These are phyloP conservation scores for Magallana nippona DNA, from an alignment of 2,888 invertebrate species.

Conservation along the genomic window DNA sequence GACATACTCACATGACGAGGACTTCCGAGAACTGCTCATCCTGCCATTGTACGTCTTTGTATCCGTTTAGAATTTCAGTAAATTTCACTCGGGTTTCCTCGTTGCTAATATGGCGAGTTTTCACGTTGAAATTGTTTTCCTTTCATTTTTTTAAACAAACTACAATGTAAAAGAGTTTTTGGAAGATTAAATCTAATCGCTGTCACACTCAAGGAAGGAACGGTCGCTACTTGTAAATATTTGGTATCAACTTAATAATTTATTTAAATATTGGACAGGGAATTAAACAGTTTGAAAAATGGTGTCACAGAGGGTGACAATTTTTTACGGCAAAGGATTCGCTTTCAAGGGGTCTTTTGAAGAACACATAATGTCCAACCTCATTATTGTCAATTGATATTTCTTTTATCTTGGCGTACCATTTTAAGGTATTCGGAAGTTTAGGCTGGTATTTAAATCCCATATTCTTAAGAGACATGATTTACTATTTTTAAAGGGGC, in stretches of 20 bases:
- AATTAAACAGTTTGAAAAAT: neutral
- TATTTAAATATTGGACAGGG: slow-evolving; percentile 2
- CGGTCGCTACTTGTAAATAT: neutral
- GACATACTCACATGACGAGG: slow-evolving; percentile 41
- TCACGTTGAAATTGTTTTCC: neutral
- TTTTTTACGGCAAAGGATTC: neutral
- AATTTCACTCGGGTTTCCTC: neutral
- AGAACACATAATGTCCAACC: neutral
- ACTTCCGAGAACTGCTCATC: neutral
- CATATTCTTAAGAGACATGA: neutral
- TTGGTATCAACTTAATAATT: slow-evolving; percentile 10
- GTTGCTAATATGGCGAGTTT: neutral
- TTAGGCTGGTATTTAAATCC: slow-evolving; percentile 2
- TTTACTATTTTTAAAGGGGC: neutral
- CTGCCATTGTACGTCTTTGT: neutral
- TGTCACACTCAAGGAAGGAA: neutral
- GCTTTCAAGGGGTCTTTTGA: slow-evolving; percentile 8
- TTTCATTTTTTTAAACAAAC: neutral
- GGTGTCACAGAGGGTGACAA: neutral
- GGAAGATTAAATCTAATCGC: slow-evolving; percentile 16
- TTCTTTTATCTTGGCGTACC: slow-evolving; percentile 21
- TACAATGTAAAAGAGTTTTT: neutral
- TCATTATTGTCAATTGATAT: slow-evolving; percentile 20
- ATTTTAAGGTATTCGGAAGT: neutral
- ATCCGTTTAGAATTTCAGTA: neutral